These are phyloP conservation scores for Circaetus gallicus DNA, from an alignment of 2,113 vertebrate genomes.

Conservation along the genomic window DNA sequence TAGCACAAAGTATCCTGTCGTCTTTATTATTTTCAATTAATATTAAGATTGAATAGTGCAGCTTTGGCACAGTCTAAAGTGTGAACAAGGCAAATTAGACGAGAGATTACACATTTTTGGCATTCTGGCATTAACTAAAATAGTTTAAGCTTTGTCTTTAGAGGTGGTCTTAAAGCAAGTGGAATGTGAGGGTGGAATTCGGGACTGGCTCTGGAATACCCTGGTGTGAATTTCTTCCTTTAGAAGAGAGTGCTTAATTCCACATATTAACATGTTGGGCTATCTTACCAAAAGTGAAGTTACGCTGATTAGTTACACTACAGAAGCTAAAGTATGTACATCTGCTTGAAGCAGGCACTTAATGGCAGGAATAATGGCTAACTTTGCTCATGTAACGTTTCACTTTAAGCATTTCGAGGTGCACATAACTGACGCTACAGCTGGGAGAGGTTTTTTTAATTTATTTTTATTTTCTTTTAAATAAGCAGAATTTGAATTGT, in stretches of 20 bases:
- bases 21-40: conserved; percentile 9
- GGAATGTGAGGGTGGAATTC: conserved; percentile 56
- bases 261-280: conserved; percentile 67
- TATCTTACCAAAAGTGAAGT: conserved; percentile 64
- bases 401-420: not conserved
- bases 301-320: conserved; percentile 71
- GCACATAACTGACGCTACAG: not conserved
- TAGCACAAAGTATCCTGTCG: not conserved
- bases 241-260: conserved; percentile 64
- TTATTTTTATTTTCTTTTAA: conserved; percentile 28
- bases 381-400: conserved; percentile 27
- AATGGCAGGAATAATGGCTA: conserved; percentile 29
- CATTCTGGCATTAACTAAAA: conserved; percentile 41
- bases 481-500: not conserved
- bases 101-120: conserved; percentile 28
- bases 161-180: conserved; percentile 47
- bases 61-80: not conserved
- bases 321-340: conserved; percentile 66
- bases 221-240: conserved; percentile 63
- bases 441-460: not conserved
- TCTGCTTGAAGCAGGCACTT: conserved; percentile 61
- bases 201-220: not conserved
- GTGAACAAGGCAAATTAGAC: not conserved
- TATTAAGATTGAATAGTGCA: not conserved
- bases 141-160: conserved; percentile 35